Conservation (phyloP, 2,113 vertebrate genomes). For the Cephalopholis sonnerati region DNA sequence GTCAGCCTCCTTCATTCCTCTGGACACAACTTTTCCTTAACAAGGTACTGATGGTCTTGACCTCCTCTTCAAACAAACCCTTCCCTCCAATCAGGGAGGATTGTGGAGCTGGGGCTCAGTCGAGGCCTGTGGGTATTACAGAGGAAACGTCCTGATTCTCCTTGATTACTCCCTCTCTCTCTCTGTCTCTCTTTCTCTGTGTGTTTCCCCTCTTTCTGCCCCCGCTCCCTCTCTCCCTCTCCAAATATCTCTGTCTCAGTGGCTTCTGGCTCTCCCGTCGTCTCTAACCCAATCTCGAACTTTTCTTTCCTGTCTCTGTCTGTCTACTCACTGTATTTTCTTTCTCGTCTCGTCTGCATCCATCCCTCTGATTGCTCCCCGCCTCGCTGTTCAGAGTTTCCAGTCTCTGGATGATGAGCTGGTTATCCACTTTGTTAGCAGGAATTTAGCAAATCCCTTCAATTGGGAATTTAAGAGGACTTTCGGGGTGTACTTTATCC, state of each 20-base stretch:
- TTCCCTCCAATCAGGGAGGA: slow-evolving; percentile 83
- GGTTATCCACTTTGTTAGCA: slow-evolving; percentile 7
- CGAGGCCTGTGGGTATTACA: slow-evolving; percentile 80
- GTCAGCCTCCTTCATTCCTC: slow-evolving; percentile 76
- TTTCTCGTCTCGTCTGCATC: slow-evolving; percentile 6
- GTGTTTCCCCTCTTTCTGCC: slow-evolving; percentile 40
- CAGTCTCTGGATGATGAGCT: background rate
- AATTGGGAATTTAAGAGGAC: background rate
- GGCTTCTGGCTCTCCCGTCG: slow-evolving; percentile 54
- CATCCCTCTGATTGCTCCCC: slow-evolving; percentile 27
- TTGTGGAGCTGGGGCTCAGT: slow-evolving; percentile 76
- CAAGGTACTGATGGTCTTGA: slow-evolving; percentile 80
- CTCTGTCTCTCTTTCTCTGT: slow-evolving; percentile 22
- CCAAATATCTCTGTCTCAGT: slow-evolving; percentile 60
- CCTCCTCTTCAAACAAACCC: slow-evolving; percentile 84
- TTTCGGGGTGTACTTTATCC: background rate
- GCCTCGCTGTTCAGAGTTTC: slow-evolving; percentile 15
- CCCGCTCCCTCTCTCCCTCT: slow-evolving; percentile 34
- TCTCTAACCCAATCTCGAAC: slow-evolving; percentile 45
- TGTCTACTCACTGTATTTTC: slow-evolving; percentile 18
- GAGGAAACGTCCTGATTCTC: slow-evolving; percentile 82
- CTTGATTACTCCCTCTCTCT: slow-evolving; percentile 75
- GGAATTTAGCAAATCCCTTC: slow-evolving; percentile 15
- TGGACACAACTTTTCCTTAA: slow-evolving; percentile 76
- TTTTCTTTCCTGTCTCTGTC: slow-evolving; percentile 28